Base-by-base conservation (phyloP, 2,888 invertebrate species). In the Acanthosepion lycidas region DNA sequence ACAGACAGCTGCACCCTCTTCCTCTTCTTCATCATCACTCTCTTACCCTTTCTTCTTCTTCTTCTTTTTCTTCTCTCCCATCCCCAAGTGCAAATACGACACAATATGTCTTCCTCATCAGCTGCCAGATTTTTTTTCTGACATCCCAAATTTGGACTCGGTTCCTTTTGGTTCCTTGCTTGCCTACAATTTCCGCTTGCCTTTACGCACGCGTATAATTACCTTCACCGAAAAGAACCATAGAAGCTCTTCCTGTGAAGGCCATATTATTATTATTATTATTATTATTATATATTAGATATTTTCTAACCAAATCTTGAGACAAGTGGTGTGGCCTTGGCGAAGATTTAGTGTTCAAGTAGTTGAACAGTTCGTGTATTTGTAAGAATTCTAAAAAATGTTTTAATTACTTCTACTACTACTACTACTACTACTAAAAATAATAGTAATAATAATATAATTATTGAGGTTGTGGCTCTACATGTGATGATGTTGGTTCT, bases 371-470 rank as follows among this genome's bases (percentile, higher is more conserved):
- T 15, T 51, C 51, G 15, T 51, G 51, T 6, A 51, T 51, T 15
- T 51, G 51, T 51, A 15, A 51, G 51, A 51, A 51, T 15, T 51
- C 51, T 51, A 55, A 55, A 5, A 20, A 55, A 55, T 18, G 15
- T 55, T 18, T 4, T 55, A 55, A 42, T 6, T 42, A 42, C 26
- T 92, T 26, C 23, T 92, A 49, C 42, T 48, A 48, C 92, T 48
- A 92, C 49, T 92, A 48, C 78, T n/a, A 78, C 78, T n/a, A n/a
- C n/a, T n/a, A 78, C 78, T 78, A 78, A n/a, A n/a, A 78, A n/a
- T n/a, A n/a, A 9, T 78, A 64, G 0, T 28, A 64, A 23, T 64
- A 28, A 23, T 64, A 28, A 23, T 12, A 78, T n/a, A 18, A 78
- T 12, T 78, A 15, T 8, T 78, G 18, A 59, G 6, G 23, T 59